phyloP scores from a whole-genome alignment of 2,888 invertebrate genomes.

The Lysandra coridon region DNA sequence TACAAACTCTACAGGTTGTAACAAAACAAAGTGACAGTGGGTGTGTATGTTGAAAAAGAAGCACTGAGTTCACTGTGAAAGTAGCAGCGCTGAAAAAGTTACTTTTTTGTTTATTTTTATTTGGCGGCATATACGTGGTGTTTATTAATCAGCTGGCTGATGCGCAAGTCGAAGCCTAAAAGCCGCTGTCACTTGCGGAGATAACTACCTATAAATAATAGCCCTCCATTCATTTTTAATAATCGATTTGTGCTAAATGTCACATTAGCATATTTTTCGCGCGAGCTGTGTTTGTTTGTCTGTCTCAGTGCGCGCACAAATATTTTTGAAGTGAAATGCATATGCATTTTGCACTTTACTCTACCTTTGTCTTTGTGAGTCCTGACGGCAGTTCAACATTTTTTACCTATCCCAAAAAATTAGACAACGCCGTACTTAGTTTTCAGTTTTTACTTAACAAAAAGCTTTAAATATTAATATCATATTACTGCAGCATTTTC shows the following conservation, averaged over 20 bases:
- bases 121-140: neutral
- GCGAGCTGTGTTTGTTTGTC: neutral
- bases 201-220: neutral
- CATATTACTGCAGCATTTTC: too few species aligned
- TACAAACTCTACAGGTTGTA: too few species aligned
- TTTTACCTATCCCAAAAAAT: too few species aligned
- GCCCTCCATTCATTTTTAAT: neutral
- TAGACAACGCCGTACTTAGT: too few species aligned
- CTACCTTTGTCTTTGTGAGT: neutral
- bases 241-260: neutral
- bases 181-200: neutral
- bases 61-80: too few species aligned
- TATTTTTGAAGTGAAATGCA: neutral
- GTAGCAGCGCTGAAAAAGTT: too few species aligned
- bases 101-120: too few species aligned
- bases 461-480: too few species aligned
- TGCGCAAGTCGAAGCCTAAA: slow-evolving; percentile 1
- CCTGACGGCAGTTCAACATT: neutral
- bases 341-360: too few species aligned
- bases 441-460: too few species aligned
- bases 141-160: neutral
- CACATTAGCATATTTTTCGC: neutral
- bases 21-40: too few species aligned
- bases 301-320: neutral
- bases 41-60: too few species aligned